Base-by-base conservation (phyloP, 1,140 invertebrate genomes). In the Aphidius gifuensis region DNA sequence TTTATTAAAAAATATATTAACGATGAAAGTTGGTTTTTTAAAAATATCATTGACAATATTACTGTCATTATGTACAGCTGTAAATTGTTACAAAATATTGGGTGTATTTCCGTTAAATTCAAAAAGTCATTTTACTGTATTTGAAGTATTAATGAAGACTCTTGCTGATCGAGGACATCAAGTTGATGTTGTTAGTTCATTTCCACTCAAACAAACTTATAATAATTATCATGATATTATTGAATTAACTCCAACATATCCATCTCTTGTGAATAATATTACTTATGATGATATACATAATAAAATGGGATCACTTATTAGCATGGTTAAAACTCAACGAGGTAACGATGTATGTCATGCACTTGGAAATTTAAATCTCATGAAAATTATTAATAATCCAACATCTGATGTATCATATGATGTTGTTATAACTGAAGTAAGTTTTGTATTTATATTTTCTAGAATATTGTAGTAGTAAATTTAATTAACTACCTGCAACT, bases 71-170 rank as follows among this genome's bases (percentile, higher is more conserved):
- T 32, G 23, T 32, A 32, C 23, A 32, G 23, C 23, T 32, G 23
- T 32, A 32, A 32, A 32, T 32, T 32, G 23, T 32, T 38, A 55
- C 40, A 42, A 38, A 43, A 55, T 55, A 16, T 43, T 55, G 53
- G 53, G 53, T 16, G 16, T 55, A 3, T 55, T 55, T 55, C 53
- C 53, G 7, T 44, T 11, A 44, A 44, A 71, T 49, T 68, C 68
- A 1, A 75, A 68, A 59, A 80, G 80, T 68, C 78, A 82, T 60
- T 72, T 66, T 43, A 67, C 71, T 60, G 67, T 76, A 6, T 75
- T 77, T 45, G 65, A 73, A 16, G 64, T 71, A 8, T 42, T 80
- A 6, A 66, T 76, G 46, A 68, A 72, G 44, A 74, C 66, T 16
- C 67, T 82, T 6, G 77, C 72, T 8, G 32, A 58, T 32, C 66